Base-by-base conservation (phyloP, 2,797 vertebrate species). In the Manis pentadactyla region DNA sequence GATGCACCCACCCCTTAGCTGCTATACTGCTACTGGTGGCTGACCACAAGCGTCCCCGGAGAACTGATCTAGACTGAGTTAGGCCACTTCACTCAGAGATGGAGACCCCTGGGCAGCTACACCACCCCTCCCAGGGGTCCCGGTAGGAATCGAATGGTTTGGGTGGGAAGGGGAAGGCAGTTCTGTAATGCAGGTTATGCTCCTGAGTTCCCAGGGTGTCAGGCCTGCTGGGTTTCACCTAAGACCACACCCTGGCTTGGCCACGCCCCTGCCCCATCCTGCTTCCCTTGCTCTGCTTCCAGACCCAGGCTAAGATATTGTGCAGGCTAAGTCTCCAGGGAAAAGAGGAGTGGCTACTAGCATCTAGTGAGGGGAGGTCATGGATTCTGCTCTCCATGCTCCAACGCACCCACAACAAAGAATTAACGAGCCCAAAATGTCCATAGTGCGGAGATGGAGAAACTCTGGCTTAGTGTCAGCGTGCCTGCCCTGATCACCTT, bases 21-120 rank as follows among this genome's bases (percentile, higher is more conserved):
- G 53, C 59, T 39, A 5, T 7, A 0, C 9, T 5, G 13, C 31
- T 27, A 1, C 69, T 37, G 5, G 6, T 4, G 5, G 17, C 63
- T 61, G 59, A 51, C 10, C 0, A 1, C 3, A 7, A 34, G 34
- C n/a, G 10, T 46, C 18, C 68, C 21, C 46, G 31, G 18, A 42
- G 64, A 73, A 71, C 0, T 31, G 39, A 29, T 46, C 25, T 21
- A 14, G 34, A 13, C 27, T 3, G 42, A 63, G 18, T 34, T 17
- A 14, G 61, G 42, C 46, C 34, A 15, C 42, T 1, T 37, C 12
- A 5, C 27, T 18, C 6, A 7, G n/a, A 37, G 29, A 39, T 2
- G 12, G 34, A 61, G 23, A 31, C 31, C 57, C 25, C 31, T 12
- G 4, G 13, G 31, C 61, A 34, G 68, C 46, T 8, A 7, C 0